Conservation (phyloP, 1,140 invertebrate species). For the Zaprionus vittiger region DNA sequence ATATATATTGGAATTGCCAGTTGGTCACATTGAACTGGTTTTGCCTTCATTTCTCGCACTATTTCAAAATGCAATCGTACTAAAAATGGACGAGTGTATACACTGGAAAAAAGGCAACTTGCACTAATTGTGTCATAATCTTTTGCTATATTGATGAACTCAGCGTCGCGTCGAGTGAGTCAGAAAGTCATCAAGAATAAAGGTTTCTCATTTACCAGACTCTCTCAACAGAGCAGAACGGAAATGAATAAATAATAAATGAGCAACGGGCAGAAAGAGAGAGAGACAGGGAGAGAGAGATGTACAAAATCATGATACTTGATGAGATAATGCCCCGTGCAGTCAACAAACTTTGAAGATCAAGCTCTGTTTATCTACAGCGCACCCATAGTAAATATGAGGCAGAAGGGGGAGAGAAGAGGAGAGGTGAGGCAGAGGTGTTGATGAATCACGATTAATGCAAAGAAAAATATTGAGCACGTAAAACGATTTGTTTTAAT, state of each 20-base stretch:
- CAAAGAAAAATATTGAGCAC: slow-evolving; percentile 49
- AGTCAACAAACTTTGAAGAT: slow-evolving; percentile 62
- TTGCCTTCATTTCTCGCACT: neutral
- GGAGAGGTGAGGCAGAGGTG: neutral
- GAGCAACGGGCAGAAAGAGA: slow-evolving; percentile 3
- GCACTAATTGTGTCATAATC: slow-evolving; percentile 8
- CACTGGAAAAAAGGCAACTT: neutral
- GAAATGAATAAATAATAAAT: slow-evolving; percentile 21
- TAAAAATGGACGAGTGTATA: neutral
- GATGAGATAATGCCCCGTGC: slow-evolving; percentile 39
- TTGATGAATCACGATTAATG: slow-evolving; percentile 48
- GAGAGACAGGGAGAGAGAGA: neutral
- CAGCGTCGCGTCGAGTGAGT: slow-evolving; percentile 6
- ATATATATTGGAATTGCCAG: slow-evolving; percentile 6
- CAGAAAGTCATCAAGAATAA: slow-evolving; percentile 5
- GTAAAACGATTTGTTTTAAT: slow-evolving; percentile 74
- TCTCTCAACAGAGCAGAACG: slow-evolving; percentile 1
- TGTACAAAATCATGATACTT: slow-evolving; percentile 4
- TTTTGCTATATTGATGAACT: slow-evolving; percentile 20
- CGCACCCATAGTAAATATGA: slow-evolving; percentile 28
- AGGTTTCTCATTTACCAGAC: slow-evolving; percentile 6
- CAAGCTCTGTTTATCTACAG: slow-evolving; percentile 36
- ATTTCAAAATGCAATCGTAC: slow-evolving; percentile 6
- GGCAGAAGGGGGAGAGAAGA: too few relatives aligned
- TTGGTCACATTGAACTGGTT: slow-evolving; percentile 21